Conservation (phyloP, 2,888 invertebrate genomes). For the Andrena flavipes region DNA sequence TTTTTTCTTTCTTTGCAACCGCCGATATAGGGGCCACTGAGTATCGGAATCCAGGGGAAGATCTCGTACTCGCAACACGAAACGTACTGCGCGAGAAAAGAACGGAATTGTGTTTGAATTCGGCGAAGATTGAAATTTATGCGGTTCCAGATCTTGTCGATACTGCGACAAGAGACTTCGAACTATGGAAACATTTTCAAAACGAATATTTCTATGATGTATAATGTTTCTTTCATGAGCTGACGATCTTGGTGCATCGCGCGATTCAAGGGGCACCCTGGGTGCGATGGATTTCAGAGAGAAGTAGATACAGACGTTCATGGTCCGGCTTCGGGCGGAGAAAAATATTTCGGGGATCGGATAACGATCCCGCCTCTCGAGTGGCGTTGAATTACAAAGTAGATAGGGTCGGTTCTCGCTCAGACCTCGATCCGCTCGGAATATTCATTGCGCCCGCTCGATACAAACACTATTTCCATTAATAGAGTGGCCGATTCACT, state of each 20-base stretch:
- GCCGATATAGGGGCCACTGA: neutral
- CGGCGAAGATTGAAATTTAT: too few relatives aligned
- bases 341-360: conserved; percentile 17
- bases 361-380: conserved; percentile 14
- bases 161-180: too few relatives aligned
- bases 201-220: too few relatives aligned
- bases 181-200: too few relatives aligned
- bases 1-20: conserved; percentile 19
- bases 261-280: neutral
- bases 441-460: conserved; percentile 39
- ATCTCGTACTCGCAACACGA: neutral
- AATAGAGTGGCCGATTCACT: neutral
- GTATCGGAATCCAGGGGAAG: neutral
- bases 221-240: neutral
- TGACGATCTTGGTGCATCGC: neutral
- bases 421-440: conserved; percentile 5
- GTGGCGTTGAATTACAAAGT: conserved; percentile 31
- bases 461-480: conserved; percentile 5
- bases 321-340: neutral
- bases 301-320: conserved; percentile 3
- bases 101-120: too few relatives aligned
- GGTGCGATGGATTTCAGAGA: neutral
- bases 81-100: neutral
- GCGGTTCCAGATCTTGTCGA: too few relatives aligned
- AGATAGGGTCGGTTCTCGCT: conserved; percentile 25